Evolutionary conservation across 2,113 vertebrate genomes (phyloP).

Genomic region (Lucifuga dentata): DNA sequence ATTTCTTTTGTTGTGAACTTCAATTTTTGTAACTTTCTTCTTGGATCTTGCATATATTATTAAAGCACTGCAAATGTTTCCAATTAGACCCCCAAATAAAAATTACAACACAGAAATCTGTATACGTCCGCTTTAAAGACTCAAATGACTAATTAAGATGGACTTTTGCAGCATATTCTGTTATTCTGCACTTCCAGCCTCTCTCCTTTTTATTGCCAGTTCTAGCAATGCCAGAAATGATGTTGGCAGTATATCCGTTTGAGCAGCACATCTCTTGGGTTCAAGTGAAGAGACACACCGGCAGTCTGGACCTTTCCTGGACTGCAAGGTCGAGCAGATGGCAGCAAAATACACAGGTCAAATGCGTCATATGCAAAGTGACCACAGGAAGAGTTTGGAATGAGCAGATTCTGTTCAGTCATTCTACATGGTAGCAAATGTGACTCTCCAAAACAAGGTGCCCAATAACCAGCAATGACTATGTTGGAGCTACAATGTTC

Average conservation of each 20-base stretch:
- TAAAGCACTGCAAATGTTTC: too few species aligned
- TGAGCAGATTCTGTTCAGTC: slow-evolving; percentile 28
- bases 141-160: too few species aligned
- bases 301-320: slow-evolving; percentile 1
- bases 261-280: slow-evolving; percentile 48
- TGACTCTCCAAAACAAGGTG: slow-evolving; percentile 34
- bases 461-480: slow-evolving; percentile 43
- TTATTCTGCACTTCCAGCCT: slow-evolving; percentile 8
- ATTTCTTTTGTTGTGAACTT: too few species aligned
- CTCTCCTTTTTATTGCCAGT: slow-evolving; percentile 14
- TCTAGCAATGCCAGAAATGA: slow-evolving; percentile 12
- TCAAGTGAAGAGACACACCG: slow-evolving; percentile 3
- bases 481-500: slow-evolving; percentile 26
- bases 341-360: slow-evolving; percentile 54
- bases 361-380: slow-evolving; percentile 22
- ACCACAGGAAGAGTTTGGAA: background rate
- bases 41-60: too few species aligned
- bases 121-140: too few species aligned
- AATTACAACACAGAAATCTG: too few species aligned
- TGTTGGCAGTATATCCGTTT: slow-evolving; percentile 21
- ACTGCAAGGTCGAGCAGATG: slow-evolving; percentile 61
- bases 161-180: background rate
- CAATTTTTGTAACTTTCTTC: too few species aligned
- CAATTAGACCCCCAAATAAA: too few species aligned
- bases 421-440: slow-evolving; percentile 7